Evolutionary conservation across 2,797 vertebrate genomes (phyloP), one percentile per base, ranked within the genome.

Genomic region (Vipera latastei): DNA sequence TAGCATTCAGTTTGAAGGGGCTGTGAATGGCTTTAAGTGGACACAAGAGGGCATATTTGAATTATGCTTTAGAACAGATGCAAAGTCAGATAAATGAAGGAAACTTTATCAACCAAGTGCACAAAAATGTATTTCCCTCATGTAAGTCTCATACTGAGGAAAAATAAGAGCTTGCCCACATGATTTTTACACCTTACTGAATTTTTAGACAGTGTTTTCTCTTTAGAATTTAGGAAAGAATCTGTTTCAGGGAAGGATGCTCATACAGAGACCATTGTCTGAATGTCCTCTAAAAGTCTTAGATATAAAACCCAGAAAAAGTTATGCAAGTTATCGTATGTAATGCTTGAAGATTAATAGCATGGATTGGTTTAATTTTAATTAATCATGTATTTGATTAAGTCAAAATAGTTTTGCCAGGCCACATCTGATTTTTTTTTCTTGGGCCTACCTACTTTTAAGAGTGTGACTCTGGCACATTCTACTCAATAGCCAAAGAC

Each of bases 21-120:
- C 1, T 44, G 38, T 22, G 73, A 92, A 90, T 90, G 91, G n/a
- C 73, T 60, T 89, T 7, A 86, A 92, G 25, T 44, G n/a, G 89
- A 92, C 93, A 89, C 69, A 26, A 94, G 91, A 94, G 93, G 86
- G 93, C 53, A 78, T 59, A 4, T 65, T 53, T 91, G 86, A 89
- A 61, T 60, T 89, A 89, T 25, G 32, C 25, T 91, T 65, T 44
- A 25, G 73, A 20, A 48, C 59, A 28, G 90, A n/a, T 83, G 89
- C 61, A 89, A 28, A 53, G 14, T 6, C 44, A 88, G 2, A 78
- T 13, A 9, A 8, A 22, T 26, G 87, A 60, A 48, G 51, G 51
- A 12, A 83, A 92, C 51, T 83, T 92, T 32, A 83, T 28, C 86
- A 78, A 28, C 3, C 14, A 32, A 63, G 11, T 16, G 48, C 56